Conservation (phyloP, 2,113 vertebrate species). For the Rattus norvegicus region GRCr8 NC_086019.1:216431501-216432000, state of each 20-base stretch:
- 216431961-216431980: neutral
- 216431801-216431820: neutral
- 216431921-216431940: neutral
- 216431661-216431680: neutral
- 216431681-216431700: neutral
- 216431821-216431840: neutral
- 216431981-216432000: constrained; percentile 38
- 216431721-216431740: too few species aligned
- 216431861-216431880: neutral
- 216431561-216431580: neutral
- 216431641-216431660: neutral
- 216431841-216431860: neutral
- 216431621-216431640: neutral
- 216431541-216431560: neutral
- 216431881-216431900: neutral
- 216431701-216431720: neutral
- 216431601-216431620: neutral
- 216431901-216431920: neutral
- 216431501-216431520: neutral
- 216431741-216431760: neutral
- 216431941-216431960: neutral
- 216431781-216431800: neutral
- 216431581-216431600: neutral
- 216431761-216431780: neutral
- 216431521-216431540: neutral